phyloP scores from a whole-genome alignment of 2,113 vertebrate genomes.

The Platichthys stellatus region DNA sequence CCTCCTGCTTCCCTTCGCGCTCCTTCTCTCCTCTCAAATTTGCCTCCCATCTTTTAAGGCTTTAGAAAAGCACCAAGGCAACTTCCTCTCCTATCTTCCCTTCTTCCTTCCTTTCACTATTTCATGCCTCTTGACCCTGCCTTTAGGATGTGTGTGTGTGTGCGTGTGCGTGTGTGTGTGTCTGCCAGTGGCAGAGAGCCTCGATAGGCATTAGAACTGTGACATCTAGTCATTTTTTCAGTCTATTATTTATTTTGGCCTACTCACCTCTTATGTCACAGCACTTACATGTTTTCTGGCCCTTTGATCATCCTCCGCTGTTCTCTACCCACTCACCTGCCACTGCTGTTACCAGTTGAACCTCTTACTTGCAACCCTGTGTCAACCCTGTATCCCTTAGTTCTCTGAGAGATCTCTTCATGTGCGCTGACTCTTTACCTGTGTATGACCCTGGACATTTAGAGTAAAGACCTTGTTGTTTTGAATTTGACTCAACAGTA shows the following conservation, averaged over 20 bases:
- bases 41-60: conserved; percentile 37
- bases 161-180: background rate
- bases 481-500: no score
- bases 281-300: background rate
- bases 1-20: conserved; percentile 29
- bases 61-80: conserved; percentile 46
- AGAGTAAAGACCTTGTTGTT: no score
- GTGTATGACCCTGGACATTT: no score
- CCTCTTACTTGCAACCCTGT: background rate
- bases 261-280: background rate
- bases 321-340: background rate
- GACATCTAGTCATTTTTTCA: no score
- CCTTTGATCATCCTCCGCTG: background rate
- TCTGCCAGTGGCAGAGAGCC: no score
- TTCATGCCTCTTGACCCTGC: conserved; percentile 55
- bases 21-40: conserved; percentile 39
- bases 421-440: no score
- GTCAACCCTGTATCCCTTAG: no score
- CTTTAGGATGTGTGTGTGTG: background rate
- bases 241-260: background rate
- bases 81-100: conserved; percentile 31
- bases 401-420: no score
- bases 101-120: conserved; percentile 26
- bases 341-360: background rate
- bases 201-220: no score